Conservation (phyloP, 1,140 invertebrate genomes). For the Ceratoteleas bidentatus region DNA sequence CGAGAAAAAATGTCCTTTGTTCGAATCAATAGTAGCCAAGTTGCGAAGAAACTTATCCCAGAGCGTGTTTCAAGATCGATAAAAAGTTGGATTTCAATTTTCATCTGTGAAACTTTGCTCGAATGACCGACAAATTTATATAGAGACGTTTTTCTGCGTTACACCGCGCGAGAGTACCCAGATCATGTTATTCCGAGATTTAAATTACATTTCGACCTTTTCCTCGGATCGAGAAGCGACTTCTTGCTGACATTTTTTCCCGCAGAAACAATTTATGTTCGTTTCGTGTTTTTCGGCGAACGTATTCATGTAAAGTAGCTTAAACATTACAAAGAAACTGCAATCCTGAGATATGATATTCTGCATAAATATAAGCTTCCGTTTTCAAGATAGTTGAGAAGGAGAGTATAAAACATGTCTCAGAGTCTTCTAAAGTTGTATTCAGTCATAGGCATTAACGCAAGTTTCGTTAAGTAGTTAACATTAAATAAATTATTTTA, state of each 20-base stretch:
- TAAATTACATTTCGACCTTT: conserved; percentile 35
- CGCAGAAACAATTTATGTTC: conserved; percentile 15
- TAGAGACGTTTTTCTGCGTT: conserved; percentile 32
- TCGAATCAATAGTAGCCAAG: conserved; percentile 46
- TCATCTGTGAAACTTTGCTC: conserved; percentile 49
- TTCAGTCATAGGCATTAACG: no score
- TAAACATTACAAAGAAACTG: no score
- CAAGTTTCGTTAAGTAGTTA: no score
- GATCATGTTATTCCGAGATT: conserved; percentile 46
- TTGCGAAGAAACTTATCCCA: conserved; percentile 42
- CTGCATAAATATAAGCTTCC: no score
- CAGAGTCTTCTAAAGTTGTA: no score
- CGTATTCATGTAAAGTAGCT: no score
- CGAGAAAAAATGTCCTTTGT: conserved; percentile 43
- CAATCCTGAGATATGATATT: no score
- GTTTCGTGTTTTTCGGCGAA: conserved; percentile 23
- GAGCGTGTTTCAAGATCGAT: conserved; percentile 41
- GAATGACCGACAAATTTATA: conserved; percentile 56
- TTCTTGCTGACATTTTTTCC: not conserved
- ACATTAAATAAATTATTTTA: no score
- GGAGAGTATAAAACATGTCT: no score
- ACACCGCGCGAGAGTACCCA: conserved; percentile 12
- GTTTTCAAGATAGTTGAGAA: no score
- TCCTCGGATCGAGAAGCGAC: conserved; percentile 19
- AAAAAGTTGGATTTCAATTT: conserved; percentile 57